These are phyloP conservation scores for Tyrophagus putrescentiae DNA, from an alignment of 1,140 invertebrate genomes.

Conservation along the genomic window DNA sequence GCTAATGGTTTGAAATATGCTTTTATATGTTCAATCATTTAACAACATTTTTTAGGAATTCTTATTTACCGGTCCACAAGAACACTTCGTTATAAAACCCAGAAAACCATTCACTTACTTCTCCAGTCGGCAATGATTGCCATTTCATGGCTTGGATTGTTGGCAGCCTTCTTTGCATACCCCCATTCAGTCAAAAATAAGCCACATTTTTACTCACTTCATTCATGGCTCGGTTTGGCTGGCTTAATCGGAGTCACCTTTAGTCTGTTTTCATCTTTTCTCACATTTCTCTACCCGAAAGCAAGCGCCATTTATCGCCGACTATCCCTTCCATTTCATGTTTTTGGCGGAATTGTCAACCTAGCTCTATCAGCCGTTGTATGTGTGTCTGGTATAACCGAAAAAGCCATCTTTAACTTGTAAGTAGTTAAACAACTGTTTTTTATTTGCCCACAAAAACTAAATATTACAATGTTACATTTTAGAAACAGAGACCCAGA, in stretches of 20 bases:
- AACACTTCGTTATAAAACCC: background rate
- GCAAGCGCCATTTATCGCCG: slow-evolving; percentile 33
- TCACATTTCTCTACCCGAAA: slow-evolving; percentile 26
- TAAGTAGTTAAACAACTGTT: too few relatives aligned
- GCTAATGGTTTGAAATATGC: slow-evolving; percentile 7
- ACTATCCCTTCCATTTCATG: slow-evolving; percentile 59
- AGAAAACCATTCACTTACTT: slow-evolving; percentile 12
- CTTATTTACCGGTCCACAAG: slow-evolving; percentile 1
- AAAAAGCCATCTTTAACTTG: slow-evolving; percentile 57
- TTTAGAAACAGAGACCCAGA: background rate
- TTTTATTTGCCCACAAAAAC: too few relatives aligned
- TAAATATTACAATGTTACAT: background rate
- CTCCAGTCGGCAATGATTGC: background rate
- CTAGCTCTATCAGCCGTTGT: slow-evolving; percentile 53
- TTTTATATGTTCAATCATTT: background rate
- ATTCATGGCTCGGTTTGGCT: slow-evolving; percentile 68
- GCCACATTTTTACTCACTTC: slow-evolving; percentile 31
- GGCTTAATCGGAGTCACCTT: slow-evolving; percentile 55
- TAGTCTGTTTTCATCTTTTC: slow-evolving; percentile 31
- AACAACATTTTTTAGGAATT: slow-evolving; percentile 1
- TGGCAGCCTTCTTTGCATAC: slow-evolving; percentile 15
- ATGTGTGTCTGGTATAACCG: slow-evolving; percentile 58
- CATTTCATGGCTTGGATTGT: background rate
- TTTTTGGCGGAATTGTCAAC: slow-evolving; percentile 58
- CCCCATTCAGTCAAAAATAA: slow-evolving; percentile 16